These are phyloP conservation scores for Theristicus caerulescens DNA, from an alignment of 2,113 vertebrate genomes.

Conservation along the genomic window DNA sequence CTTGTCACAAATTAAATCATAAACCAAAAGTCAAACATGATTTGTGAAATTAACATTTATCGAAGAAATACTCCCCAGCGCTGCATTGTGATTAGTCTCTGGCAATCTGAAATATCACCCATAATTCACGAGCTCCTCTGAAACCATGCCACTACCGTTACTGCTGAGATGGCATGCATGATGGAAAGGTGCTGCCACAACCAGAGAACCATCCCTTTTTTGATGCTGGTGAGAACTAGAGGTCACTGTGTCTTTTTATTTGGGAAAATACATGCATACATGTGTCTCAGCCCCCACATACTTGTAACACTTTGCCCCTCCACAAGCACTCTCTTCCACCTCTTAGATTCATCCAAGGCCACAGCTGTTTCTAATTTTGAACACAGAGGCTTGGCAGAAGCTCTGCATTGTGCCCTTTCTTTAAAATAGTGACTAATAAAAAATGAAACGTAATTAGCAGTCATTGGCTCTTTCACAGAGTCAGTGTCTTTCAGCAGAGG, in stretches of 20 bases:
- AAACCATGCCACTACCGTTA: neutral
- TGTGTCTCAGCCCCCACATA: neutral
- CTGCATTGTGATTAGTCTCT: constrained; percentile 47
- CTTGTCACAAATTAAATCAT: constrained; percentile 79
- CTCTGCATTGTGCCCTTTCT: neutral
- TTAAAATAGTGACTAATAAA: constrained; percentile 33
- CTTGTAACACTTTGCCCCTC: neutral
- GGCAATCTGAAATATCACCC: constrained; percentile 66
- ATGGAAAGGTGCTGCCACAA: constrained; percentile 24
- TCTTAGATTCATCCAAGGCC: neutral
- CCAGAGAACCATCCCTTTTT: neutral
- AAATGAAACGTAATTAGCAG: constrained; percentile 25
- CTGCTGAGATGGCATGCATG: neutral
- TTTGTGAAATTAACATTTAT: constrained; percentile 77
- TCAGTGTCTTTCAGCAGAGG: neutral
- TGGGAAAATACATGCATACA: neutral
- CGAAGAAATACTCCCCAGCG: constrained; percentile 64
- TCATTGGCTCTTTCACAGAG: neutral
- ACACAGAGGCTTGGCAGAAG: neutral
- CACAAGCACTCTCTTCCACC: neutral
- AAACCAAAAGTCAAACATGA: constrained; percentile 72
- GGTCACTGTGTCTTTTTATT: neutral
- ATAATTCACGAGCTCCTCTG: constrained; percentile 39
- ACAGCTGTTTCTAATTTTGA: constrained; percentile 11
- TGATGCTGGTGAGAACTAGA: neutral